Evolutionary conservation across 2,113 vertebrate genomes (phyloP).

Genomic region (Cyprinodon brontotheroides): DNA sequence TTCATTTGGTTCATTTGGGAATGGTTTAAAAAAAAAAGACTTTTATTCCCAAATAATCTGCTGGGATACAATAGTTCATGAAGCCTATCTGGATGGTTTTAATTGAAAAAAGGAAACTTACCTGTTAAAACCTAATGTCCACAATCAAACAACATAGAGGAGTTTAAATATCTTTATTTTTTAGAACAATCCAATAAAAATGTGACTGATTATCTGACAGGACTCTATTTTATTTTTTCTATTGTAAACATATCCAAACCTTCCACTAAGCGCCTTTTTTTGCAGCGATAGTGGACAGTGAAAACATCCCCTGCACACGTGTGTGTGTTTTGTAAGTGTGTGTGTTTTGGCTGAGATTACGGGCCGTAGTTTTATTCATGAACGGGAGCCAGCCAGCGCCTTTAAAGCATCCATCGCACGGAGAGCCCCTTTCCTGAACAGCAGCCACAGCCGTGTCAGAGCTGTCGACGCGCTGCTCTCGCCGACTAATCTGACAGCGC

Average conservation of each 20-base stretch:
- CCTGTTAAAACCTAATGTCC: conserved; percentile 1
- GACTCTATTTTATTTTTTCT: conserved; percentile 21
- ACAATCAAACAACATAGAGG: background rate
- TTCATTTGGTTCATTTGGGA: conserved; percentile 87
- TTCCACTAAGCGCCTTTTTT: conserved; percentile 60
- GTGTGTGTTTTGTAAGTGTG: conserved; percentile 22
- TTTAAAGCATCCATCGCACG: conserved; percentile 77
- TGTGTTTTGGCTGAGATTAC: conserved; percentile 76
- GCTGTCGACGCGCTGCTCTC: conserved; percentile 87
- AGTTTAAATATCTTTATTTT: background rate
- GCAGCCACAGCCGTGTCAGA: conserved; percentile 89
- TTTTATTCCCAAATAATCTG: background rate
- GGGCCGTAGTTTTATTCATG: conserved; percentile 79
- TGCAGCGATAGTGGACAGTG: conserved; percentile 59
- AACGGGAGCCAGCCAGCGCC: conserved; percentile 70
- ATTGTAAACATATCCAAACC: conserved; percentile 42
- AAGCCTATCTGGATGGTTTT: background rate
- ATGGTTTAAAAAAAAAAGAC: conserved; percentile 72
- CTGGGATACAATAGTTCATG: conserved; percentile 2
- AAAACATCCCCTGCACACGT: conserved; percentile 20
- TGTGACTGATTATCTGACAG: conserved; percentile 22
- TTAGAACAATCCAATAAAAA: background rate
- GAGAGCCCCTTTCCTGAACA: conserved; percentile 80
- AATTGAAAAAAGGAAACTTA: background rate
- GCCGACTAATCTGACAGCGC: conserved; percentile 94